Conservation (phyloP, 2,888 invertebrate genomes). For the Odontocerum albicorne region DNA sequence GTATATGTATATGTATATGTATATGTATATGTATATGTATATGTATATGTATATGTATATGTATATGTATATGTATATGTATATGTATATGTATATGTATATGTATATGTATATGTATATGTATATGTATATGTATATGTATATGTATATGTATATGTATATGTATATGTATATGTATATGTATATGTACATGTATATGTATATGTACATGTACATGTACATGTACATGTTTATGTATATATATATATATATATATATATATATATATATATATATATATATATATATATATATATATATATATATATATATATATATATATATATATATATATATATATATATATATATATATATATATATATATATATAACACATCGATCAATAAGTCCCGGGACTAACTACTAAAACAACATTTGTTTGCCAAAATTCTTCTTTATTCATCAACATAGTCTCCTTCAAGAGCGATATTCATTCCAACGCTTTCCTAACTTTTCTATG, state of each 20-base stretch:
- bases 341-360: slow-evolving; percentile 38
- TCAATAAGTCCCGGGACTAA: too few species aligned
- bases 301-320: slow-evolving; percentile 26
- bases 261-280: slow-evolving; percentile 31
- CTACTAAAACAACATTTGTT: too few species aligned
- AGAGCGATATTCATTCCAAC: too few species aligned
- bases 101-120: neutral
- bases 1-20: neutral
- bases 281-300: slow-evolving; percentile 28
- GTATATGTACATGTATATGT: neutral
- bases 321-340: slow-evolving; percentile 26
- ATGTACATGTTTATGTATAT: slow-evolving; percentile 1
- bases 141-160: neutral
- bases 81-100: neutral
- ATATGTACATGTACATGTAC: neutral
- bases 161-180: neutral
- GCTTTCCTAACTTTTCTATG: too few species aligned
- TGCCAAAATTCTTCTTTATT: too few species aligned
- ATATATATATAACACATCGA: slow-evolving; percentile 30
- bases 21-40: neutral
- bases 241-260: slow-evolving; percentile 27
- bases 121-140: neutral
- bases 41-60: neutral
- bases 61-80: neutral
- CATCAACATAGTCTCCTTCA: too few species aligned